Evolutionary conservation across 2,888 invertebrate species (phyloP).

Genomic region (Oegoconia quadripuncta): DNA sequence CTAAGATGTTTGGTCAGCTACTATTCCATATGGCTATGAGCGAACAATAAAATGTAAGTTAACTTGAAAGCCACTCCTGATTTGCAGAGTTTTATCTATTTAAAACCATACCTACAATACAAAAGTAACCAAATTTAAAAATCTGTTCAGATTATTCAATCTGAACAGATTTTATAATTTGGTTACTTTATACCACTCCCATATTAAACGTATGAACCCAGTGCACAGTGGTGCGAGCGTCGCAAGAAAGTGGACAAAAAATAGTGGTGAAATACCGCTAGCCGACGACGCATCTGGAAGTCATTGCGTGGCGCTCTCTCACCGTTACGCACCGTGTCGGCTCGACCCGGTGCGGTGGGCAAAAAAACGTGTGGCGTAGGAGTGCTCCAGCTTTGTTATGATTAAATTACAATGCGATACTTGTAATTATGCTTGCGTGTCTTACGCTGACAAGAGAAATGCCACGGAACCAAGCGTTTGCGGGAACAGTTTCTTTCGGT

Average conservation of each 20-base stretch:
- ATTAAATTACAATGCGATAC: slow-evolving; percentile 47
- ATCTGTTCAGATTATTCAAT: no score
- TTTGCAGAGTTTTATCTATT: no score
- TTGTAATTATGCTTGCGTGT: slow-evolving; percentile 52
- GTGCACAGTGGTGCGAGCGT: slow-evolving; percentile 29
- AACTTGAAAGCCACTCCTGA: no score
- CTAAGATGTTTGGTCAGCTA: no score
- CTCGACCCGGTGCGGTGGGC: slow-evolving; percentile 40
- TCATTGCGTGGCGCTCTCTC: slow-evolving; percentile 61
- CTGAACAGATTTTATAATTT: no score
- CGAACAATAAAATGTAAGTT: no score
- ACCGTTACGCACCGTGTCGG: slow-evolving; percentile 54
- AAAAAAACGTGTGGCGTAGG: slow-evolving; percentile 57
- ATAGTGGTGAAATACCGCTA: slow-evolving; percentile 66
- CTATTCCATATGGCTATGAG: no score
- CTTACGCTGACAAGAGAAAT: slow-evolving; percentile 35
- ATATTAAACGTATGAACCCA: slow-evolving; percentile 11
- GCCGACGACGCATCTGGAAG: slow-evolving; percentile 64
- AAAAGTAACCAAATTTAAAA: no score
- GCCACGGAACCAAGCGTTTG: slow-evolving; percentile 37
- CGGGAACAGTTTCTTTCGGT: slow-evolving; percentile 27
- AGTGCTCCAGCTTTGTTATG: slow-evolving; percentile 50
- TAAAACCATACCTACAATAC: no score
- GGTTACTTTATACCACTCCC: slow-evolving; percentile 33
- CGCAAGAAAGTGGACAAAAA: slow-evolving; percentile 51